phyloP scores from a whole-genome alignment of 2,888 invertebrate species.

The Resseliella maxima region DNA sequence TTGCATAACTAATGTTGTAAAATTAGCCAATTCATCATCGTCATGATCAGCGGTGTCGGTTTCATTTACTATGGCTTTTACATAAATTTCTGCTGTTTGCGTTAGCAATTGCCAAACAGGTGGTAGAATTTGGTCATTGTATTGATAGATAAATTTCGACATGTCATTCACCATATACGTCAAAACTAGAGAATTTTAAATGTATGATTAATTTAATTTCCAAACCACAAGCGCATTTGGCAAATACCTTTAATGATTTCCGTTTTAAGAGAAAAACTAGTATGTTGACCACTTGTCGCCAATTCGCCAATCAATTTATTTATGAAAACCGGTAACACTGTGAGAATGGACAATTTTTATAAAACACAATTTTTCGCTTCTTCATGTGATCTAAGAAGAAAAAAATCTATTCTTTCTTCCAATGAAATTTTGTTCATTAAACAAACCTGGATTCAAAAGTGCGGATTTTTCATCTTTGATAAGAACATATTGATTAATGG shows the following conservation, averaged over 20 bases:
- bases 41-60: conserved; percentile 66
- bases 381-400: too few species aligned
- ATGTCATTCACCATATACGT: conserved; percentile 73
- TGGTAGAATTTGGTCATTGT: conserved; percentile 73
- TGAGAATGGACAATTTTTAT: too few species aligned
- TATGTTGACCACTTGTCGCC: conserved; percentile 69
- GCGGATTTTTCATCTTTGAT: conserved; percentile 71
- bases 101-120: conserved; percentile 78
- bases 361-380: too few species aligned
- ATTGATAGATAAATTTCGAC: conserved; percentile 73
- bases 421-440: too few species aligned
- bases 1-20: conserved; percentile 74
- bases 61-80: conserved; percentile 73
- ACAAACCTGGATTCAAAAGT: conserved; percentile 74
- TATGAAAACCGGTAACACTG: conserved; percentile 75
- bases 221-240: too few species aligned
- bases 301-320: conserved; percentile 73
- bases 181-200: too few species aligned
- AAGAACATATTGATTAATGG: conserved; percentile 64
- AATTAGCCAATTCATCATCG: conserved; percentile 73
- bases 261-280: conserved; percentile 74
- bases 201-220: too few species aligned
- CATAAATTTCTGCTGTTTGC: conserved; percentile 74
- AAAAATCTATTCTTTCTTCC: too few species aligned
- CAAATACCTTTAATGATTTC: conserved; percentile 73